These are phyloP conservation scores for Patella pellucida DNA, from an alignment of 2,888 invertebrate species.

Conservation along the genomic window DNA sequence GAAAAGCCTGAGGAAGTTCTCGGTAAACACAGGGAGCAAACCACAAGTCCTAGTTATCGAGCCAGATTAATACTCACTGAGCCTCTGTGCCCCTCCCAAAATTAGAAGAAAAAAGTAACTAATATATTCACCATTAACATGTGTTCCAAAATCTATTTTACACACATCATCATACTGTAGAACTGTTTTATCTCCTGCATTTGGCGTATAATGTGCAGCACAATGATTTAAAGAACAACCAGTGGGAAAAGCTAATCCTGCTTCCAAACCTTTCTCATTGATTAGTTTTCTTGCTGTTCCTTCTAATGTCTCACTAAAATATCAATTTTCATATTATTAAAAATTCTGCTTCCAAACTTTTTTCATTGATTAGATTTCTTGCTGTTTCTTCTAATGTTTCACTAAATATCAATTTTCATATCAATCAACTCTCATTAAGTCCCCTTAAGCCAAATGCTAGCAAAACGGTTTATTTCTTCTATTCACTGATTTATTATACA, in stretches of 20 bases:
- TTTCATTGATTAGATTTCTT: conserved; percentile 91
- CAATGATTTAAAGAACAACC: conserved; percentile 99
- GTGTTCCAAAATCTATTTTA: conserved; percentile 98
- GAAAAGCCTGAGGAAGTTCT: too few relatives aligned
- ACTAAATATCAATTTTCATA: too few relatives aligned
- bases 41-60: background rate
- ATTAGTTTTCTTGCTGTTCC: conserved; percentile 91
- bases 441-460: too few relatives aligned
- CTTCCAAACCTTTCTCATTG: conserved; percentile 93
- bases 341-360: conserved; percentile 87
- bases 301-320: conserved; percentile 86
- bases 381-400: too few relatives aligned
- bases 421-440: too few relatives aligned
- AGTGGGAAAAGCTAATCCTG: conserved; percentile 90
- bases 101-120: too few relatives aligned
- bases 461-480: too few relatives aligned
- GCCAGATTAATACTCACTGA: background rate
- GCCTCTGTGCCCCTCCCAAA: too few relatives aligned
- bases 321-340: background rate
- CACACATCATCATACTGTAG: conserved; percentile 96
- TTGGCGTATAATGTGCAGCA: conserved; percentile 99
- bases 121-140: conserved; percentile 84
- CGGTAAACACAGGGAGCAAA: background rate
- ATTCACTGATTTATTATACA: too few relatives aligned
- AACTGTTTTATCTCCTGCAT: conserved; percentile 96